These are phyloP conservation scores for Norana najaformis DNA, from an alignment of 2,888 invertebrate genomes.

Conservation along the genomic window DNA sequence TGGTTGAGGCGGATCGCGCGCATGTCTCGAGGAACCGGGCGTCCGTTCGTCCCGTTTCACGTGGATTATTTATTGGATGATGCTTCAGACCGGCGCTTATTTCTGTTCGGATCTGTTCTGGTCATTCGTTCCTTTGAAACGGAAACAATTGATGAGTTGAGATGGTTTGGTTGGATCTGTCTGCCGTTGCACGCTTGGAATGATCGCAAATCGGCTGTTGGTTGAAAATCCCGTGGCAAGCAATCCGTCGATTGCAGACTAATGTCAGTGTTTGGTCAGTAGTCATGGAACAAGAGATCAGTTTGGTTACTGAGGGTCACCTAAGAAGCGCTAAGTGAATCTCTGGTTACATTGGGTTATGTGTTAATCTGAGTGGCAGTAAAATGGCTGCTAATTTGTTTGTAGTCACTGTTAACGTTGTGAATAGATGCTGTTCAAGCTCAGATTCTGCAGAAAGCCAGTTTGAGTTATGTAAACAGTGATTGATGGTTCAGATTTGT, in stretches of 20 bases:
- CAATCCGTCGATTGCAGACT: not conserved
- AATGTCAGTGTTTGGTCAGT: not conserved
- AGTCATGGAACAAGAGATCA: not conserved
- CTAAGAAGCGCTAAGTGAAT: not conserved
- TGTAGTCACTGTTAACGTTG: not conserved
- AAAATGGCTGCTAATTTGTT: not conserved
- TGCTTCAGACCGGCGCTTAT: not conserved
- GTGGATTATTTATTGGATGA: not conserved
- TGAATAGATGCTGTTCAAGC: not conserved
- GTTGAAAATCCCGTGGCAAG: not conserved
- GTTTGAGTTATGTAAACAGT: not conserved
- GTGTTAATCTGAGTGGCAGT: not conserved
- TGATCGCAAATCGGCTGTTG: constrained; percentile 3
- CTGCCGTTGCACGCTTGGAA: too few species aligned
- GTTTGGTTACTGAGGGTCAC: not conserved
- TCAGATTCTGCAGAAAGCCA: not conserved
- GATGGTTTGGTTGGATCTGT: not conserved
- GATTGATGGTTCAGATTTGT: not conserved
- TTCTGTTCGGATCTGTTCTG: not conserved
- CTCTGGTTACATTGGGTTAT: not conserved
- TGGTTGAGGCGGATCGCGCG: not conserved
- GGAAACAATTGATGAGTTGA: constrained; percentile 1
- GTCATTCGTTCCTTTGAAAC: not conserved
- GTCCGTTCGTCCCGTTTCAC: not conserved
- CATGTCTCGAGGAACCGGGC: not conserved